Conservation (phyloP, 2,113 vertebrate genomes). For the Albula goreensis region DNA sequence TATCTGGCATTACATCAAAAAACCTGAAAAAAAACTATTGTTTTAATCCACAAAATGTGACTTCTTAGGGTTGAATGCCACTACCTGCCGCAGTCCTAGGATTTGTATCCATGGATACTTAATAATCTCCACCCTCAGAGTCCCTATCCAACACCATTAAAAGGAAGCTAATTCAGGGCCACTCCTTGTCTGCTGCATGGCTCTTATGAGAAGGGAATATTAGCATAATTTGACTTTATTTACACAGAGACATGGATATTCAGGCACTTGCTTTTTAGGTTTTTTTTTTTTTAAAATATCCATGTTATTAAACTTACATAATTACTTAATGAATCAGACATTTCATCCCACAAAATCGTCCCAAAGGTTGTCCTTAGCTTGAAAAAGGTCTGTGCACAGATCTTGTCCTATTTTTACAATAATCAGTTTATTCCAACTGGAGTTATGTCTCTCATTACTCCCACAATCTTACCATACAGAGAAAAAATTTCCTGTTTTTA, state of each 20-base stretch:
- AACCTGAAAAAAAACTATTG: background rate
- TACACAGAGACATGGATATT: background rate
- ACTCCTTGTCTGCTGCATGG: background rate
- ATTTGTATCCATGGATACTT: background rate
- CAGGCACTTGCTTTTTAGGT: too few relatives aligned
- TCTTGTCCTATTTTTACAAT: background rate
- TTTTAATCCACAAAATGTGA: slow-evolving; percentile 13
- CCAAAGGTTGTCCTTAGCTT: too few relatives aligned
- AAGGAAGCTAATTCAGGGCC: background rate
- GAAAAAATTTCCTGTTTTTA: background rate
- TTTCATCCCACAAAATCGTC: too few relatives aligned
- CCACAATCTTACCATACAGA: background rate
- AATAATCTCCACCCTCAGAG: background rate
- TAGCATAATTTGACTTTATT: background rate
- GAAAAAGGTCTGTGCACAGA: background rate
- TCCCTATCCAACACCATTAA: background rate
- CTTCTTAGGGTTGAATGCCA: slow-evolving; percentile 39
- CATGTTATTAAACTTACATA: too few relatives aligned
- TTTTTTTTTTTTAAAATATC: too few relatives aligned
- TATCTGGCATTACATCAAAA: slow-evolving; percentile 29
- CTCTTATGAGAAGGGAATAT: background rate
- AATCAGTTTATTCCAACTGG: background rate
- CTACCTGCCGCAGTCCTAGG: slow-evolving; percentile 23
- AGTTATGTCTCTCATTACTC: background rate
- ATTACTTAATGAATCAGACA: too few relatives aligned